Evolutionary conservation across 2,888 invertebrate species (phyloP).

Genomic region (Cephus spinipes): DNA sequence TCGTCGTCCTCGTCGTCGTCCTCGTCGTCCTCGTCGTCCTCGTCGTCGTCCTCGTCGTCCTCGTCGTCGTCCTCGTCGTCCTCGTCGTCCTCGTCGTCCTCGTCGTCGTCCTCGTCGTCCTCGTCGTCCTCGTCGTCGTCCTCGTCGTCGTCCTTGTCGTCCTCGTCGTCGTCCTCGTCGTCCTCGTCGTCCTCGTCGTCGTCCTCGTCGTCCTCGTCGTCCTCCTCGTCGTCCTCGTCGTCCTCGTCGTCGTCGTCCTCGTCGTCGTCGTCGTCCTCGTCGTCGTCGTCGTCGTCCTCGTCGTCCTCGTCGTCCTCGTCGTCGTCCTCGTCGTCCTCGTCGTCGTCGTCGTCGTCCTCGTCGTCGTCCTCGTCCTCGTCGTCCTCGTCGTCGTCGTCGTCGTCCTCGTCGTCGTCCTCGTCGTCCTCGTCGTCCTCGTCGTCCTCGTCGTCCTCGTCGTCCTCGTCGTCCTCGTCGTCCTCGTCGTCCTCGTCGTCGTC

Average conservation of each 20-base stretch:
- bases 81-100: neutral
- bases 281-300: neutral
- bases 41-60: too few species aligned
- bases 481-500: too few species aligned
- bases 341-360: neutral
- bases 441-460: too few species aligned
- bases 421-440: too few species aligned
- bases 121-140: neutral
- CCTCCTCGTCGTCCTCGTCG: neutral
- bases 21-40: too few species aligned
- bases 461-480: too few species aligned
- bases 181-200: conserved; percentile 1
- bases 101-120: neutral
- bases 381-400: neutral
- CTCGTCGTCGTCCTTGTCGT: conserved; percentile 1
- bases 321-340: neutral
- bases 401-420: too few species aligned
- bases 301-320: neutral
- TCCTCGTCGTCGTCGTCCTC: neutral
- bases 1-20: too few species aligned
- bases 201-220: neutral
- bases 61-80: neutral
- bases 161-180: neutral
- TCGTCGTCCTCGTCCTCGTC: neutral
- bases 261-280: neutral